Percentiles rank a stretch among this genome's conserved stretches.
These are phyloP conservation scores for Stegophylla sp. DNA, from an alignment of 2,888 invertebrate species.

Conservation along the genomic window DNA sequence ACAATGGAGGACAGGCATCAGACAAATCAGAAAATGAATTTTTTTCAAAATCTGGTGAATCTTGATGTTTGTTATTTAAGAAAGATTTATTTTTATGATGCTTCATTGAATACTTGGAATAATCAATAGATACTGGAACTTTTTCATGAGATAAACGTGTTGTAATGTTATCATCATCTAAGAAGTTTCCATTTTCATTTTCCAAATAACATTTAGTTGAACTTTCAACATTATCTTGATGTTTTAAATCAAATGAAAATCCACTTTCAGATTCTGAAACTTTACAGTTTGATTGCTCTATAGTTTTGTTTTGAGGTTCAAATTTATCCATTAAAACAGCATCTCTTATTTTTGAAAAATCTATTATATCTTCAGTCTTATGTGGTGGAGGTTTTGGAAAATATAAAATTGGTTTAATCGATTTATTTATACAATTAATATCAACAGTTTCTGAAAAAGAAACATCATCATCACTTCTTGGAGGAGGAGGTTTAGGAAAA, in stretches of 20 bases:
- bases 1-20: constrained; percentile 47
- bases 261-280: constrained; percentile 20
- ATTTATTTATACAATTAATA: constrained; percentile 27
- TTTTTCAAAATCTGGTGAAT: constrained; percentile 38
- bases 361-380: constrained; percentile 4
- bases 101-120: constrained; percentile 15
- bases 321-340: constrained; percentile 61
- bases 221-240: constrained; percentile 5
- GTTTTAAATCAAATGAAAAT: constrained; percentile 44
- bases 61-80: constrained; percentile 34
- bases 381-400: constrained; percentile 34
- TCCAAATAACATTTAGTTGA: constrained; percentile 15
- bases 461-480: constrained; percentile 32
- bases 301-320: constrained; percentile 11
- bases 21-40: constrained; percentile 57
- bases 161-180: constrained; percentile 36
- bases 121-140: constrained; percentile 22
- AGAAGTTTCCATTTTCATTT: constrained; percentile 13
- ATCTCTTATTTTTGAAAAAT: constrained; percentile 61
- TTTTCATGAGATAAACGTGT: constrained; percentile 22
- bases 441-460: not conserved
- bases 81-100: constrained; percentile 17
- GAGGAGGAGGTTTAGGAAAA: constrained; percentile 49
- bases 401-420: constrained; percentile 36
- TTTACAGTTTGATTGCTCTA: not conserved